These are phyloP conservation scores for Tachypleus tridentatus DNA, from an alignment of 1,140 invertebrate species.

Conservation along the genomic window DNA sequence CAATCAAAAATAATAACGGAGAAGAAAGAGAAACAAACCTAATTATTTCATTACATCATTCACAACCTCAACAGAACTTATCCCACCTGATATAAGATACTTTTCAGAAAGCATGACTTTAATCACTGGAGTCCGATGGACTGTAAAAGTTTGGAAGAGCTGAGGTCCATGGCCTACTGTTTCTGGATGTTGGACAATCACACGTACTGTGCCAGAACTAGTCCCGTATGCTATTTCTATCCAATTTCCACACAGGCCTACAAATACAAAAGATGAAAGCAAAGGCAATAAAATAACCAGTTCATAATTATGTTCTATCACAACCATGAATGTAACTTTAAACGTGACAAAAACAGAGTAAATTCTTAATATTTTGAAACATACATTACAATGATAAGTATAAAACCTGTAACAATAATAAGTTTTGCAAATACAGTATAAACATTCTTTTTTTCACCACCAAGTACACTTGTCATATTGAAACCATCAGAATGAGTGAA, in stretches of 20 bases:
- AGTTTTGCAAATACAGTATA: no score
- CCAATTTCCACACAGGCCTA: slow-evolving; percentile 94
- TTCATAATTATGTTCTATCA: slow-evolving; percentile 3
- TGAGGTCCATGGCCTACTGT: slow-evolving; percentile 95
- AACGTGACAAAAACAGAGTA: no score
- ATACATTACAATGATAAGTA: no score
- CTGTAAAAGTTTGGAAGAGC: slow-evolving; percentile 94
- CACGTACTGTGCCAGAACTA: slow-evolving; percentile 81
- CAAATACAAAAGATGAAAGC: slow-evolving; percentile 19
- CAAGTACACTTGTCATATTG: no score
- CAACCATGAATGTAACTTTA: not conserved
- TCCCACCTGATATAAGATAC: slow-evolving; percentile 67
- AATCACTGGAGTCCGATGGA: slow-evolving; percentile 89
- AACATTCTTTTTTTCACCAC: no score
- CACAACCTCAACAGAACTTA: not conserved
- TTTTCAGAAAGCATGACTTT: slow-evolving; percentile 94
- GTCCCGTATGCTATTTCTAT: slow-evolving; percentile 99
- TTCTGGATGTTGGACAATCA: slow-evolving; percentile 97
- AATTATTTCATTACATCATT: no score
- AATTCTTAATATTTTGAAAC: no score
- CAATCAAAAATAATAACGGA: not conserved
- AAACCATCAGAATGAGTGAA: no score
- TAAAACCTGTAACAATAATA: no score
- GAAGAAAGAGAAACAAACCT: not conserved
- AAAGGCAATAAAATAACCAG: slow-evolving; percentile 1